A percentile compares a stretch with the other conserved stretches of the same genome.
Conservation (phyloP, 2,113 vertebrate species). For the Elgaria multicarinata region DNA sequence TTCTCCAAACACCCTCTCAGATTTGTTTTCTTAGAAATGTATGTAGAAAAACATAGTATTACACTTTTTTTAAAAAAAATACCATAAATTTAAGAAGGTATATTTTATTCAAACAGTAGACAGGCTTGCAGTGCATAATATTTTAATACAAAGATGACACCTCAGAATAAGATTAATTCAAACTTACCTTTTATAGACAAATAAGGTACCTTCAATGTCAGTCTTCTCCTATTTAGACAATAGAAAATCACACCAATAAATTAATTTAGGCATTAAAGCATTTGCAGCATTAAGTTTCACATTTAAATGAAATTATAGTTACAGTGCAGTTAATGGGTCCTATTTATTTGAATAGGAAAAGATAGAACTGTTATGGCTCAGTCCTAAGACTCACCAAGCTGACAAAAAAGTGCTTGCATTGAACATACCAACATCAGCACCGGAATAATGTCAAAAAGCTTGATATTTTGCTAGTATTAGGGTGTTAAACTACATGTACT, state of each 20-base stretch:
- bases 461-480: neutral
- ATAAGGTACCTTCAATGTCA: conserved; percentile 95
- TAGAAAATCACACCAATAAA: conserved; percentile 24
- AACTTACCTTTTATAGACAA: conserved; percentile 94
- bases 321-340: neutral
- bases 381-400: neutral
- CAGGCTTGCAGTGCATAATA: neutral
- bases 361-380: neutral
- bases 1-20: neutral
- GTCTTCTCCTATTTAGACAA: conserved; percentile 90
- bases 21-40: neutral
- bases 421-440: neutral
- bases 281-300: neutral
- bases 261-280: neutral
- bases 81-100: neutral
- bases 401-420: neutral
- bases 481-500: neutral
- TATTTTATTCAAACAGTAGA: neutral
- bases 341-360: neutral
- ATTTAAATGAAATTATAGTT: neutral
- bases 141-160: neutral
- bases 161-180: neutral
- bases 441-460: neutral
- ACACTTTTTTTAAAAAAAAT: neutral
- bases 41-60: neutral